These are phyloP conservation scores for Python bivittatus DNA, from an alignment of 2,113 vertebrate genomes.

Conservation along the genomic window DNA sequence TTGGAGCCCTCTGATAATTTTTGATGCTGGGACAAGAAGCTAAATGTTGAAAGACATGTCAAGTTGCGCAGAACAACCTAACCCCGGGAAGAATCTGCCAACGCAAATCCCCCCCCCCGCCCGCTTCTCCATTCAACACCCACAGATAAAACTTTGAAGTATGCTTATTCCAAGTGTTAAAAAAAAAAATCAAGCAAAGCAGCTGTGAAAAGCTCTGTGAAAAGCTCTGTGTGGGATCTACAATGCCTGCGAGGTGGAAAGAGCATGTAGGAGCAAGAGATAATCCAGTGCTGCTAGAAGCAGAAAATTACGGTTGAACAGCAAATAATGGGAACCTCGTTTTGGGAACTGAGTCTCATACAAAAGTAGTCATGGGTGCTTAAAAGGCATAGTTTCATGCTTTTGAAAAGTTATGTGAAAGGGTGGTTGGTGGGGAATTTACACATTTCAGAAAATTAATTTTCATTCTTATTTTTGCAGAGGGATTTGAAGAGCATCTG, in stretches of 20 bases:
- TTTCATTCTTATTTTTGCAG: neutral
- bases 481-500: neutral
- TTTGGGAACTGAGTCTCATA: neutral
- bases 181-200: neutral
- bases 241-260: neutral
- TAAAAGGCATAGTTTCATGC: neutral
- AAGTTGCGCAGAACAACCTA: neutral
- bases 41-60: neutral
- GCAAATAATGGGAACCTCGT: neutral
- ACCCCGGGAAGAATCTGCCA: neutral
- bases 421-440: neutral
- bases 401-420: neutral
- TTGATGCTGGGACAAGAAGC: neutral
- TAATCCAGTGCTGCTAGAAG: neutral
- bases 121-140: neutral
- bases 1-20: neutral
- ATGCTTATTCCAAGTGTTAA: neutral
- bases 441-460: neutral
- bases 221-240: constrained; percentile 21
- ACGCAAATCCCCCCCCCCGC: neutral
- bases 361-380: neutral
- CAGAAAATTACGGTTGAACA: neutral
- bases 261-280: neutral
- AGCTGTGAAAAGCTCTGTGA: constrained; percentile 7
- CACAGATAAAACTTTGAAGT: constrained; percentile 9